Percentiles rank a stretch among this genome's conserved stretches.
These are phyloP conservation scores for Anastrepha ludens DNA, from an alignment of 1,140 invertebrate species.

Conservation along the genomic window DNA sequence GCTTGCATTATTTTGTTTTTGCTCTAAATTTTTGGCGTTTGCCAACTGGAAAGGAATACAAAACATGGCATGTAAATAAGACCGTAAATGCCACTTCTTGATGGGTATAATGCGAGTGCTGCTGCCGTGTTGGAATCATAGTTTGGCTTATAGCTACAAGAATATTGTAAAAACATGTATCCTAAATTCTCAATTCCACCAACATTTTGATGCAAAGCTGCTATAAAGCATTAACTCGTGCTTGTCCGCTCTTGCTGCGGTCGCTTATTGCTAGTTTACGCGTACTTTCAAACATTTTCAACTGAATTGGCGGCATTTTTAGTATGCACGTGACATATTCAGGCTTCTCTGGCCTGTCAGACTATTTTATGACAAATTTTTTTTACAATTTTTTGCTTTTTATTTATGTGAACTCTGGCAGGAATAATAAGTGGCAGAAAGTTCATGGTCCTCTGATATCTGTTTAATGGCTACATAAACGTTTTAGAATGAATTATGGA, in stretches of 20 bases:
- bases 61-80: too few relatives aligned
- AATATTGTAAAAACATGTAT: neutral
- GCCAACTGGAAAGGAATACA: too few relatives aligned
- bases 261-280: neutral
- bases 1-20: too few relatives aligned
- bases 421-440: too few relatives aligned
- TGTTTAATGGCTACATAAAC: too few relatives aligned
- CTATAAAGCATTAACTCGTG: neutral
- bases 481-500: too few relatives aligned
- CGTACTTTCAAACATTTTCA: slow-evolving; percentile 10
- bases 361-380: neutral
- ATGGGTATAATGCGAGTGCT: neutral
- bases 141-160: neutral
- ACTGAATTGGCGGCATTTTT: neutral
- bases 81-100: too few relatives aligned
- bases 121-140: neutral
- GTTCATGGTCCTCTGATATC: too few relatives aligned
- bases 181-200: neutral
- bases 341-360: neutral
- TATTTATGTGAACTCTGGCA: too few relatives aligned
- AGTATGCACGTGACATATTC: slow-evolving; percentile 15
- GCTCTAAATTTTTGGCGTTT: too few relatives aligned
- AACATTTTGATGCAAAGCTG: neutral
- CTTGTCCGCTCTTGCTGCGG: neutral
- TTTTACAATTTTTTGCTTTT: neutral